Evolutionary conservation across 2,113 vertebrate genomes (phyloP).

Genomic region (Regulus satrapa): DNA sequence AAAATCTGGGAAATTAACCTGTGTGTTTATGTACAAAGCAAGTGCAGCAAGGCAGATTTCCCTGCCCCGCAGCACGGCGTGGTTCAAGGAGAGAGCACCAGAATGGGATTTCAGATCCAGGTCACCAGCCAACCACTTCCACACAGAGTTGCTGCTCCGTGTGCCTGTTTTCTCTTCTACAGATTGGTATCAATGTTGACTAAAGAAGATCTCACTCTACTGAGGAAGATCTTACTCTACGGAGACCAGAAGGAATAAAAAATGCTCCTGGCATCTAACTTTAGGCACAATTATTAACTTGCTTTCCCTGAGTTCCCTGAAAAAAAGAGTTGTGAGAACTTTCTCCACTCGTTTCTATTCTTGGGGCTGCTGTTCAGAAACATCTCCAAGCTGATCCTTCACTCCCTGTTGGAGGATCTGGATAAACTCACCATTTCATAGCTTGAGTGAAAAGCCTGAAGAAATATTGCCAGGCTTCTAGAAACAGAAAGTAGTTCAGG

Average conservation of each 20-base stretch:
- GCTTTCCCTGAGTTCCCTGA: neutral
- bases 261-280: neutral
- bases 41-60: neutral
- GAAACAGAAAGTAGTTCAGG: neutral
- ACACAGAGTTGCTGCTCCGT: neutral
- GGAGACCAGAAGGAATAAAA: neutral
- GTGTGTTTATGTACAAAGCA: neutral
- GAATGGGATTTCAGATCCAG: neutral
- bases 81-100: neutral
- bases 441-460: neutral
- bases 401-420: neutral
- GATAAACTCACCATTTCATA: neutral
- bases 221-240: neutral
- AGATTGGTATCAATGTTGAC: neutral
- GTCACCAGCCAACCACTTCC: neutral
- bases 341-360: neutral
- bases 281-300: neutral
- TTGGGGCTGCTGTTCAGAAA: neutral
- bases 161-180: neutral
- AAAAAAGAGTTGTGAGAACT: neutral
- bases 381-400: neutral
- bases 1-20: neutral
- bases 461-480: neutral
- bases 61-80: fast-evolving
- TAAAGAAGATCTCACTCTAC: neutral